Evolutionary conservation across 2,888 invertebrate species (phyloP).

Genomic region (Lissonota sp.): DNA sequence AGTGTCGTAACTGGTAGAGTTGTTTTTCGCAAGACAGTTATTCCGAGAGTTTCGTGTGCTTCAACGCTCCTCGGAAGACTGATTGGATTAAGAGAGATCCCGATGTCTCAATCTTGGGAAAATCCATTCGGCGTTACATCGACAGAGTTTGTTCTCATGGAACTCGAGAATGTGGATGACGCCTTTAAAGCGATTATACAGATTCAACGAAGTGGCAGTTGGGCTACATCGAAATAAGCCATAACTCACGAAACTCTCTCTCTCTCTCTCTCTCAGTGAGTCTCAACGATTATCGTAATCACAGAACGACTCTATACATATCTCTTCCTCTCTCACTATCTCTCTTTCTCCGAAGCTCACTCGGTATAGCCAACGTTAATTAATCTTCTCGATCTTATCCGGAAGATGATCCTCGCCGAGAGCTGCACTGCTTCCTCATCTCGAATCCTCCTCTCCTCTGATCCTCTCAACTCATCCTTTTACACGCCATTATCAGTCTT

Average conservation of each 20-base stretch:
- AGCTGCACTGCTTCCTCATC: slow-evolving; percentile 55
- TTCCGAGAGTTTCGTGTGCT: not conserved
- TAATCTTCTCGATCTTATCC: slow-evolving; percentile 63
- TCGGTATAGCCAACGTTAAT: slow-evolving; percentile 49
- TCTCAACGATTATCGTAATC: slow-evolving; percentile 59
- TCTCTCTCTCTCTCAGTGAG: slow-evolving; percentile 16
- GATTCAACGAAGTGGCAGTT: slow-evolving; percentile 52
- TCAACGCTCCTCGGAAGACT: slow-evolving; percentile 10
- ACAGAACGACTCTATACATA: slow-evolving; percentile 32
- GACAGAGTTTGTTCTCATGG: not conserved
- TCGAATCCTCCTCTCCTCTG: slow-evolving; percentile 30
- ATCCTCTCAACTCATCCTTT: slow-evolving; percentile 58
- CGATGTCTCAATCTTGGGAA: slow-evolving; percentile 8
- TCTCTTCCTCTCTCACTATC: slow-evolving; percentile 7
- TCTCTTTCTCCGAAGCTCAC: slow-evolving; percentile 18
- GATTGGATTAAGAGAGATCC: slow-evolving; percentile 22
- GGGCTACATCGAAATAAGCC: slow-evolving; percentile 58
- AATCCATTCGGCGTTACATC: not conserved
- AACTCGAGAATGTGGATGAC: slow-evolving; percentile 38
- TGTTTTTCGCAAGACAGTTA: too few species aligned
- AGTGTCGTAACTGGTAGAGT: too few species aligned
- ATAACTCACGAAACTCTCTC: slow-evolving; percentile 44
- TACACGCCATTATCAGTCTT: slow-evolving; percentile 69
- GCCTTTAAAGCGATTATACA: slow-evolving; percentile 31
- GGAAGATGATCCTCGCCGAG: slow-evolving; percentile 67